Evolutionary conservation across 2,113 vertebrate genomes (phyloP), one percentile per base, ranked within the genome.

Genomic region (Tonatia bakeri): DNA sequence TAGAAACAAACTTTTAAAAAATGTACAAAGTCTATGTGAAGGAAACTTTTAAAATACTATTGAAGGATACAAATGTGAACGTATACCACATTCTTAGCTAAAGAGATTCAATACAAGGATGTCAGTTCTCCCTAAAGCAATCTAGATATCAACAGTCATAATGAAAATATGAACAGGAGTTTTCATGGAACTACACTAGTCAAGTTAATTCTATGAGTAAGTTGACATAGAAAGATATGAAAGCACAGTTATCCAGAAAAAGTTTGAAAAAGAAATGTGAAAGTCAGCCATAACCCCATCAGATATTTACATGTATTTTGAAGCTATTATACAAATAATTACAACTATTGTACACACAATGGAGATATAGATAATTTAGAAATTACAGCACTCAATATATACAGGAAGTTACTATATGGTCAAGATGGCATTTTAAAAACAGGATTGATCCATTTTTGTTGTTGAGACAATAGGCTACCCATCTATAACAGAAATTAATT

Each of bases 401-500:
- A 94, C 59, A 96, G 89, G 86, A 94, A 97, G 91, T 93, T 96
- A 95, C 95, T 95, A 65, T 95, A 89, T 87, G 90, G 94, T 95
- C 96, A 76, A 95, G 81, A 94, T 93, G 91, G 91, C 94, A 93
- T 95, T 96, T 96, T 84, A 52, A 92, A 97, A 94, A 90, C 91
- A 95, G 75, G 54, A 96, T 96, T 91, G 95, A 96, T 95, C 94
- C 95, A 90, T 96, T 94, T 94, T 96, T 96, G 85, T 86, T 93
- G 92, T 91, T 90, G 90, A 90, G 92, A 97, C 96, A 97, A 94
- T 91, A 97, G 92, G 80, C 94, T 94, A 94, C 70, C 92, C 96
- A 96, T 92, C 94, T 97, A 90, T 93, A 95, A 97, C 95, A 94
- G 83, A 96, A 96, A 94, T 96, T 94, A 94, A 97, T 91, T 96